Evolutionary conservation across 2,888 invertebrate species (phyloP), one percentile per base, ranked within the genome.

Genomic region (Latheticus oryzae): DNA sequence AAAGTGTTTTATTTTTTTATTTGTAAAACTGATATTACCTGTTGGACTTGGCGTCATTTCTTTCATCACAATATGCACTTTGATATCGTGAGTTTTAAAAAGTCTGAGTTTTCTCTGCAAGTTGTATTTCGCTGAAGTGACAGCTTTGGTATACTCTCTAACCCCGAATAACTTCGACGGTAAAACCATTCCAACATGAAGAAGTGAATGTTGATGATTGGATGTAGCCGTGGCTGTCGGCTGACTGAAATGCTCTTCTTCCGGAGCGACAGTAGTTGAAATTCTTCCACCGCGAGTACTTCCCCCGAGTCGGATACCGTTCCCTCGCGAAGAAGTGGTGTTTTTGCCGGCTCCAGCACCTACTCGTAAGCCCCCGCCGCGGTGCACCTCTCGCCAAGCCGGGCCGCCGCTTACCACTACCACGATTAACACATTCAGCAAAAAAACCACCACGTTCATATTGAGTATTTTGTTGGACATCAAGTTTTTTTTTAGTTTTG

Each of bases 111-210:
- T 87, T 63, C 87, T 84, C 70, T 86, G 85, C 66, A 90, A 79
- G 69, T 81, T 83, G 60, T 83, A 81, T 68, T 89, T 85, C 26
- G 89, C 88, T 45, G 83, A 84, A 59, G 86, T 86, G 60, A 87
- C 86, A 52, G 89, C 88, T 73, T 86, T 87, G 53, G 84, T 85
- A 77, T 89, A 90, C 73, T 88, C 89, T 54, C 90, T 82, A 57
- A 84, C 84, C 63, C 88, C 88, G 76, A 91, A 91, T 63, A 86
- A 85, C 73, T 89, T 90, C 74, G 89, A 86, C 5, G 91, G 91
- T 67, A 91, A 86, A 64, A 91, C 86, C 75, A 91, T 84, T 32
- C 90, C 91, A 65, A 90, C 86, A 75, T 86, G 81, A 35, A 85
- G 80, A 52, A 67, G 70, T 9, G 57, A 64, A 5, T 33, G 56